Conservation (phyloP, 2,888 invertebrate genomes). For the Torymus tubicola region DNA sequence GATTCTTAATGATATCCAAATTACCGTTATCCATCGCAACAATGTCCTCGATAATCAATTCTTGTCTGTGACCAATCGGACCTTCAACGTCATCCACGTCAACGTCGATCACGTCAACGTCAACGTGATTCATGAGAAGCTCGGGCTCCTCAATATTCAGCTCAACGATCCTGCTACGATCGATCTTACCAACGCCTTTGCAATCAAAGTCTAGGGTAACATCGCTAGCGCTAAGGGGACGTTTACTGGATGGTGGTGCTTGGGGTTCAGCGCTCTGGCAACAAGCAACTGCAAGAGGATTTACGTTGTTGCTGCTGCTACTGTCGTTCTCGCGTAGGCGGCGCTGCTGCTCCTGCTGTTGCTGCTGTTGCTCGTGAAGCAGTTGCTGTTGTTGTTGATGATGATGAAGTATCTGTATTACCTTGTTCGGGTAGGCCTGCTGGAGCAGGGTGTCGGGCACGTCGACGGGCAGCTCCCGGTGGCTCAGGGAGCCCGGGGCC, state of each 20-base stretch:
- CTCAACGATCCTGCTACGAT: conserved; percentile 76
- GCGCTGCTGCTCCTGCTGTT: conserved; percentile 2
- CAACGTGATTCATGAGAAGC: conserved; percentile 68
- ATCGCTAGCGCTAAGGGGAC: conserved; percentile 74
- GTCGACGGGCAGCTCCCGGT: conserved; percentile 99
- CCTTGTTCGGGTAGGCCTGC: conserved; percentile 77
- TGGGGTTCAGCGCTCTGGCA: conserved; percentile 55
- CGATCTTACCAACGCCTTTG: conserved; percentile 73
- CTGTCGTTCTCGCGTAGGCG: background rate
- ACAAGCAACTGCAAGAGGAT: conserved; percentile 5
- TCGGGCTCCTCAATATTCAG: conserved; percentile 72
- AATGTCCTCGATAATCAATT: conserved; percentile 55
- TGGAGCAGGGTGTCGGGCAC: conserved; percentile 87
- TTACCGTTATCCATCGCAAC: conserved; percentile 41
- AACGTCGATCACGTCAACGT: conserved; percentile 74
- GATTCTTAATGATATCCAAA: conserved; percentile 60
- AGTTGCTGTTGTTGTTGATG: background rate
- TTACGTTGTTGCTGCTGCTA: background rate
- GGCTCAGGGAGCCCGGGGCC: conserved; percentile 79
- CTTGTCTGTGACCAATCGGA: conserved; percentile 16
- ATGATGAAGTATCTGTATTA: conserved; percentile 67
- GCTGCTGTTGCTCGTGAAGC: background rate
- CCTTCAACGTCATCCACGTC: conserved; percentile 41
- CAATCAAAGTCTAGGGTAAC: conserved; percentile 67
- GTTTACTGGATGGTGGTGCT: conserved; percentile 61